Evolutionary conservation across 2,888 invertebrate genomes (phyloP).

Genomic region (Drosophila rellima): DNA sequence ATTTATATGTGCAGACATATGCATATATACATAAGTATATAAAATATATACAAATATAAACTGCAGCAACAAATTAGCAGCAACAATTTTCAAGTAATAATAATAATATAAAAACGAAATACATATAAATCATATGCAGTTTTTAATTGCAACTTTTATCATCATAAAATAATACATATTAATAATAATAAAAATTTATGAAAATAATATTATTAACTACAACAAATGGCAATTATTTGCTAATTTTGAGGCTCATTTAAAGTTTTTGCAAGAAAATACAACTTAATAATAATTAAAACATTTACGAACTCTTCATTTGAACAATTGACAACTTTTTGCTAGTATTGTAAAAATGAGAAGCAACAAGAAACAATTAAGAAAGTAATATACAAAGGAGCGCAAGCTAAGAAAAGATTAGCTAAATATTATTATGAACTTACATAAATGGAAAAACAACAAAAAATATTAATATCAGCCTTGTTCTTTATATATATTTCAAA

Average conservation of each 20-base stretch:
- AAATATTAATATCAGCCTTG: conserved; percentile 81
- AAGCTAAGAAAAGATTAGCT: conserved; percentile 65
- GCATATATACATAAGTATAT: conserved; percentile 39
- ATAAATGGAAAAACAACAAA: conserved; percentile 52
- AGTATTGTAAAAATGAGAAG: conserved; percentile 68
- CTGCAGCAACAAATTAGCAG: conserved; percentile 62
- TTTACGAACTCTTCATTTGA: conserved; percentile 60
- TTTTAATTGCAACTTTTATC: conserved; percentile 62
- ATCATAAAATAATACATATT: conserved; percentile 36
- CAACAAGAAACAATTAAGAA: conserved; percentile 26
- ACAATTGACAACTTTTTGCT: conserved; percentile 69
- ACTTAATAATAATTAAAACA: conserved; percentile 27
- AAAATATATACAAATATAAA: conserved; percentile 53
- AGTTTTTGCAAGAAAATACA: conserved; percentile 52
- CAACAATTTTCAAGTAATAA: conserved; percentile 67
- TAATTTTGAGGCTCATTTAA: conserved; percentile 78
- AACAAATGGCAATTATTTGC: conserved; percentile 65
- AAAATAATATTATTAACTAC: conserved; percentile 41
- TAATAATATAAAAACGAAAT: conserved; percentile 12
- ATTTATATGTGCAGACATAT: conserved; percentile 63
- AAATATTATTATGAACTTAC: conserved; percentile 77
- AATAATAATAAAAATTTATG: conserved; percentile 46
- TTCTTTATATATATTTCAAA: conserved; percentile 82
- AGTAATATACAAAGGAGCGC: conserved; percentile 63
- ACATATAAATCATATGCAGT: conserved; percentile 46